Percentiles rank a stretch among this genome's conserved stretches.
phyloP scores from a whole-genome alignment of 2,888 invertebrate species.

The Xylota sylvarum region DNA sequence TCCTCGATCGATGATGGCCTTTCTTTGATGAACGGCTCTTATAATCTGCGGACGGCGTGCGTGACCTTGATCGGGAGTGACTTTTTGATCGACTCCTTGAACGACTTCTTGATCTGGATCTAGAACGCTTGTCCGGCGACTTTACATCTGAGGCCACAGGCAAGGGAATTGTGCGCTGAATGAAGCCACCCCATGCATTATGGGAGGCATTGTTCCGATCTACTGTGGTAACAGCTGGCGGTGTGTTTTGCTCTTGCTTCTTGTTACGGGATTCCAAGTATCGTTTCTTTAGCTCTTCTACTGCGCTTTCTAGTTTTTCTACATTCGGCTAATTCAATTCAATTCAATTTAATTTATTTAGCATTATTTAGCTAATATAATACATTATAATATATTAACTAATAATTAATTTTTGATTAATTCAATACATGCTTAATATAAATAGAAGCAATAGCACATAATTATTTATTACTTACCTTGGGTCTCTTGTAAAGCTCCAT shows the following conservation, averaged over 20 bases:
- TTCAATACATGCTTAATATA: no score
- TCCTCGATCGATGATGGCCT: constrained; percentile 78
- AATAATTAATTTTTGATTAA: no score
- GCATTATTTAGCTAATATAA: no score
- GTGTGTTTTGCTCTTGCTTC: constrained; percentile 83
- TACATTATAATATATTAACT: no score
- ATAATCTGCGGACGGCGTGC: constrained; percentile 78
- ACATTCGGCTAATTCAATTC: constrained; percentile 89
- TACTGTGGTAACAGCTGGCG: constrained; percentile 85
- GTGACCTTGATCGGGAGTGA: constrained; percentile 82
- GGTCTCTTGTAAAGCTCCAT: constrained; percentile 93
- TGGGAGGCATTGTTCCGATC: constrained; percentile 87
- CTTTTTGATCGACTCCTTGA: constrained; percentile 78
- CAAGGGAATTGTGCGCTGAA: constrained; percentile 85
- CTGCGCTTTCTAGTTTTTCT: constrained; percentile 90
- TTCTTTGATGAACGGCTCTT: constrained; percentile 78
- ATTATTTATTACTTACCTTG: constrained; percentile 86
- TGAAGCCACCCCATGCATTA: constrained; percentile 89
- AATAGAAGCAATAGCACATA: no score
- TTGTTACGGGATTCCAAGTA: constrained; percentile 86
- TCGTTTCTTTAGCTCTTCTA: constrained; percentile 90
- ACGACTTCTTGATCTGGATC: constrained; percentile 81
- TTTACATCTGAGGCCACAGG: constrained; percentile 81
- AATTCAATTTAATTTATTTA: no score
- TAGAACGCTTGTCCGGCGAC: constrained; percentile 82